A percentile compares a stretch with the other conserved stretches of the same genome.
Evolutionary conservation across 1,140 invertebrate species (phyloP).

Genomic region (Brachionus calyciflorus): DNA sequence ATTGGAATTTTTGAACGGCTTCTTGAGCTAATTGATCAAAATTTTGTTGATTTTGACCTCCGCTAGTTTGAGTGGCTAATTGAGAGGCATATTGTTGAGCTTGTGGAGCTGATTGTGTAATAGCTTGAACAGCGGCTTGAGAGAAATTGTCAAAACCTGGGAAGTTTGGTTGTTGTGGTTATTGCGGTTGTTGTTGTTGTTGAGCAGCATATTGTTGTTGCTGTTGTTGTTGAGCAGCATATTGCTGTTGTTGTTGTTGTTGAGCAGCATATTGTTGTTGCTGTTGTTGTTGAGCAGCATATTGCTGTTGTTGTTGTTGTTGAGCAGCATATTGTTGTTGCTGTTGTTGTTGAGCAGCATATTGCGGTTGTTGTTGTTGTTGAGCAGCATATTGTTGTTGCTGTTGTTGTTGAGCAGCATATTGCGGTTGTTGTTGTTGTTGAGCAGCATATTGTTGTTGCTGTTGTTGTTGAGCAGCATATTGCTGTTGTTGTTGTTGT

Average conservation of each 20-base stretch:
- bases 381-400: not conserved
- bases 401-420: constrained; percentile 18
- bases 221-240: not conserved
- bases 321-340: not conserved
- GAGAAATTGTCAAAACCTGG: constrained; percentile 23
- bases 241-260: not conserved
- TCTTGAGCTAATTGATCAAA: no score
- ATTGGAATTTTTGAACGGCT: no score
- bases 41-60: no score
- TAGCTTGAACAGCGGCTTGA: constrained; percentile 6
- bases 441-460: not conserved
- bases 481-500: not conserved
- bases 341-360: not conserved
- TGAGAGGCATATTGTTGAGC: not conserved
- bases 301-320: constrained; percentile 22
- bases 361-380: constrained; percentile 14
- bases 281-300: not conserved
- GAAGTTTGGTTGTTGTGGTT: constrained; percentile 1
- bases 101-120: constrained; percentile 5
- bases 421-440: constrained; percentile 13
- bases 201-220: no score
- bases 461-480: not conserved
- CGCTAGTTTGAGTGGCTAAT: not conserved
- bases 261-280: not conserved
- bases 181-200: not conserved